Percentiles rank a stretch among this genome's conserved stretches.
phyloP scores from a whole-genome alignment of 2,113 vertebrate species.

The Colistium nudipinnis region DNA sequence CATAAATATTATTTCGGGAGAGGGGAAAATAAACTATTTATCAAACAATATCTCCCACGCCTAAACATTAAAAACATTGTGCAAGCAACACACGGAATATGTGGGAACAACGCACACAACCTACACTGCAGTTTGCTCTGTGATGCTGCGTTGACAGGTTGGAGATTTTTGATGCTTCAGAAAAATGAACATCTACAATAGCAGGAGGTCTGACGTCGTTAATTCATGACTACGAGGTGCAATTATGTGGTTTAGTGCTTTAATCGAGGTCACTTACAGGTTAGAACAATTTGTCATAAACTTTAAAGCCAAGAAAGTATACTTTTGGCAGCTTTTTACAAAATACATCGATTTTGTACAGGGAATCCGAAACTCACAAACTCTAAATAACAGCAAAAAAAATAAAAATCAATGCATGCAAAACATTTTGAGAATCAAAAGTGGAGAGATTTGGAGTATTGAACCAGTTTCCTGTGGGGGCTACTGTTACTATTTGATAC shows the following conservation, averaged over 20 bases:
- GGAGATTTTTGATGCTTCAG: background rate
- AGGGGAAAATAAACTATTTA: too few species aligned
- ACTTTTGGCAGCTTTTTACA: too few species aligned
- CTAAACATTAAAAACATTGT: background rate
- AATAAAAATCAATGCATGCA: constrained; percentile 57
- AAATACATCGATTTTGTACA: too few species aligned
- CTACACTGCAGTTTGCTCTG: background rate
- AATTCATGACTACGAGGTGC: constrained; percentile 29
- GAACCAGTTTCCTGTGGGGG: background rate
- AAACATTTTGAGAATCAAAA: too few species aligned
- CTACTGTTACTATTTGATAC: background rate
- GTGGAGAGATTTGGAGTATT: background rate
- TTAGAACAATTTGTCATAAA: constrained; percentile 88
- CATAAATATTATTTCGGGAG: too few species aligned
- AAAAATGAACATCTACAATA: constrained; percentile 1
- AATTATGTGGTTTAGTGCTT: constrained; percentile 26
- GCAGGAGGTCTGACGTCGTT: background rate
- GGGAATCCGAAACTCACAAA: too few species aligned
- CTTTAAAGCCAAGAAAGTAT: constrained; percentile 88
- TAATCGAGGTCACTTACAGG: constrained; percentile 62
- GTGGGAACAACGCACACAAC: background rate
- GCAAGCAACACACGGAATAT: background rate
- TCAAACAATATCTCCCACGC: background rate
- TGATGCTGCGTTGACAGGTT: background rate
- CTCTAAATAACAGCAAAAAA: too few species aligned